Percentiles rank a stretch among this genome's conserved stretches.
phyloP scores from a whole-genome alignment of 1,140 invertebrate genomes.

The Theocolax elegans region DNA sequence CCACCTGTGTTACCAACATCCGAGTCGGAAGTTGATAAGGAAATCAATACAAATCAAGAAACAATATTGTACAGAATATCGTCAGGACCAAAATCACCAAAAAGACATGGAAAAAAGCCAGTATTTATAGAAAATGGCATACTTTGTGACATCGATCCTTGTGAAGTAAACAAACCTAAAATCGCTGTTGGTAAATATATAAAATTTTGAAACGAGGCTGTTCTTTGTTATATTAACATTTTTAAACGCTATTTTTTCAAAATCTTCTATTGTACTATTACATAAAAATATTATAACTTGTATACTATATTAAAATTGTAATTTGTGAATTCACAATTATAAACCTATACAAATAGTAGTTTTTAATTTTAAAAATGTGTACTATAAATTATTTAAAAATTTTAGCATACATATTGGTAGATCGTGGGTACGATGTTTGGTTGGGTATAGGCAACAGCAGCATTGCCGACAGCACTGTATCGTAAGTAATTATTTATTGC shows the following conservation, averaged over 20 bases:
- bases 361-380: no score
- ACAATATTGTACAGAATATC: slow-evolving; percentile 56
- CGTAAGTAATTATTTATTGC: no score
- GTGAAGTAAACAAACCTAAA: slow-evolving; percentile 53
- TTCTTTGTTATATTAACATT: no score
- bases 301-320: no score
- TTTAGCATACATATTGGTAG: slow-evolving; percentile 67
- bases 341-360: no score
- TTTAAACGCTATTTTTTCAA: no score
- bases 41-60: slow-evolving; percentile 23
- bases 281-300: no score
- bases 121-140: slow-evolving; percentile 68
- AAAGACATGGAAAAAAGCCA: slow-evolving; percentile 47
- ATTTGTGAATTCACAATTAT: no score
- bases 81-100: slow-evolving; percentile 52
- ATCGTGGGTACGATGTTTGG: slow-evolving; percentile 71
- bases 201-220: not conserved
- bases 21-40: slow-evolving; percentile 19
- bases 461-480: slow-evolving; percentile 49
- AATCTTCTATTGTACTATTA: no score
- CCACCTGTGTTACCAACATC: slow-evolving; percentile 45
- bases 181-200: slow-evolving; percentile 53
- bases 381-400: no score
- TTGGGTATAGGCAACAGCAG: slow-evolving; percentile 60
- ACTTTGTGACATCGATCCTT: slow-evolving; percentile 61